A percentile compares a stretch with the other conserved stretches of the same genome.
phyloP scores from a whole-genome alignment of 2,113 vertebrate species.

The Noctilio leporinus region DNA sequence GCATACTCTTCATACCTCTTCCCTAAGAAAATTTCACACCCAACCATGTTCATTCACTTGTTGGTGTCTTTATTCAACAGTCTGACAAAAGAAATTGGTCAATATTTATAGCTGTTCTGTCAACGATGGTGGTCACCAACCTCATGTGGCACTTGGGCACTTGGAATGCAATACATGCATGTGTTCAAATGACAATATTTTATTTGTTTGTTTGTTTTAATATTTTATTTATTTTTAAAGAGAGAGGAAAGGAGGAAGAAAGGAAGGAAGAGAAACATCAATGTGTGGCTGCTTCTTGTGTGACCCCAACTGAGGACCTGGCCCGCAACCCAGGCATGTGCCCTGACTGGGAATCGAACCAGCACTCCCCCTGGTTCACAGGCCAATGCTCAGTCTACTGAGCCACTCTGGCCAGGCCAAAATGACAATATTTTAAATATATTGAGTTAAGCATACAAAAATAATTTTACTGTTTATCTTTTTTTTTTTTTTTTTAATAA shows the following conservation, averaged over 20 bases:
- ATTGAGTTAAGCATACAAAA: not conserved
- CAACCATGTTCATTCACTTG: not conserved
- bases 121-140: not conserved
- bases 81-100: not conserved
- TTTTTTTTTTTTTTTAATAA: not conserved
- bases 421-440: not conserved
- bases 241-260: too few species aligned
- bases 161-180: not conserved
- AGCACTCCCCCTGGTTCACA: too few species aligned
- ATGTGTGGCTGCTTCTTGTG: too few species aligned
- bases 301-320: too few species aligned
- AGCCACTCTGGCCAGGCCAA: too few species aligned
- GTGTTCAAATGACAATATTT: not conserved
- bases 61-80: not conserved
- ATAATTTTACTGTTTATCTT: not conserved
- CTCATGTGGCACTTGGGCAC: not conserved
- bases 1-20: too few species aligned
- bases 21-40: not conserved
- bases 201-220: too few species aligned
- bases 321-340: too few species aligned
- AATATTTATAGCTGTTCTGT: not conserved
- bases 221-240: too few species aligned
- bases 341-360: too few species aligned
- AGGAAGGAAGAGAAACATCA: too few species aligned
- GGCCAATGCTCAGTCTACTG: too few species aligned